Conservation (phyloP, 2,888 invertebrate species). For the Argyresthia goedartella region DNA sequence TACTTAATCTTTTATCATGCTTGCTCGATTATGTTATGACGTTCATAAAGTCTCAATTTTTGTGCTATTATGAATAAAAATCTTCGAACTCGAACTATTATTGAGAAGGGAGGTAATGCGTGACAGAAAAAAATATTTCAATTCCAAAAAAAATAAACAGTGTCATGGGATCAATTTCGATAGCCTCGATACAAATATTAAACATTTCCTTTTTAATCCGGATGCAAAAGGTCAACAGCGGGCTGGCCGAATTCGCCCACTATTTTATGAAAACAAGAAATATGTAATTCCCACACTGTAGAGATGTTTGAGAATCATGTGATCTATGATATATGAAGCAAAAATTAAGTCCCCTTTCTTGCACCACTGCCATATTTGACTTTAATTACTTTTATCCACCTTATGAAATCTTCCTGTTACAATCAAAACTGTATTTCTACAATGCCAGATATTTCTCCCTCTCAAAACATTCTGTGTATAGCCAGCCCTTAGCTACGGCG, state of each 20-base stretch:
- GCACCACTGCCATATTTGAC: not conserved
- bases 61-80: too few species aligned
- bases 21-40: too few species aligned
- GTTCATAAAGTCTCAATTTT: too few species aligned
- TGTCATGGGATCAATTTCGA: not conserved
- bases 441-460: not conserved
- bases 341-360: not conserved
- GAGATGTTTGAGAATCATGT: not conserved
- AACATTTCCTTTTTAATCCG: not conserved
- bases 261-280: not conserved
- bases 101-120: slow-evolving; percentile 11
- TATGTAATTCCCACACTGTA: not conserved
- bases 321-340: not conserved
- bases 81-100: too few species aligned
- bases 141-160: not conserved
- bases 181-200: not conserved
- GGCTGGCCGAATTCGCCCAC: not conserved
- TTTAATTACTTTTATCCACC: too few species aligned
- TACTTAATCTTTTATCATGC: too few species aligned
- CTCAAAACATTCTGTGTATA: not conserved
- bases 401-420: too few species aligned
- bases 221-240: not conserved
- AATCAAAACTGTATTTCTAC: too few species aligned
- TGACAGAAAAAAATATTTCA: slow-evolving; percentile 6
- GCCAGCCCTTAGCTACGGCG: not conserved